Conservation (phyloP, 2,888 invertebrate species). For the Hemicrepidius hirtus region DNA sequence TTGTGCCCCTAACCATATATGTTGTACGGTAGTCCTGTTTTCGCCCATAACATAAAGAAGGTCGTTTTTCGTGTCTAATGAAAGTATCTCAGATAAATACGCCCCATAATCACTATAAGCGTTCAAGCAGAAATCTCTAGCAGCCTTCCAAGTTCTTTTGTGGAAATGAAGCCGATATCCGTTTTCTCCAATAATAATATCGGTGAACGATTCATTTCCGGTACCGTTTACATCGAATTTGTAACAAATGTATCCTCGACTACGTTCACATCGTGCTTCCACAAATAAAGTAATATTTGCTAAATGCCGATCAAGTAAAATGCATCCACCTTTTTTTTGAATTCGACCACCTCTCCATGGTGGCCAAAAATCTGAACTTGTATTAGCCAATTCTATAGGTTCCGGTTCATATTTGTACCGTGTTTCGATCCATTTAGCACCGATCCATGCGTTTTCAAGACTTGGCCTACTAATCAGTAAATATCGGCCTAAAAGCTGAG, state of each 20-base stretch:
- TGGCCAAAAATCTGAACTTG: slow-evolving; percentile 30
- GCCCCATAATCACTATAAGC: background rate
- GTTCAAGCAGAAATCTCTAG: background rate
- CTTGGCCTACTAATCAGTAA: slow-evolving; percentile 73
- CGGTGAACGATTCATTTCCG: background rate
- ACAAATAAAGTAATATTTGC: slow-evolving; percentile 71
- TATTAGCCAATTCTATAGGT: background rate
- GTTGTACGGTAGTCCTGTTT: slow-evolving; percentile 38
- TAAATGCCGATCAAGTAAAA: slow-evolving; percentile 73
- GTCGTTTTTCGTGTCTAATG: background rate
- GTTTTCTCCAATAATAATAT: slow-evolving; percentile 24
- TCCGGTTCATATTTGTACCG: too few species aligned
- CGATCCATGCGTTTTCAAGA: slow-evolving; percentile 76
- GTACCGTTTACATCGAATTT: slow-evolving; percentile 41
- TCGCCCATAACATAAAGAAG: slow-evolving; percentile 45
- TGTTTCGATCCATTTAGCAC: slow-evolving; percentile 68
- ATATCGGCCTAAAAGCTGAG: slow-evolving; percentile 69
- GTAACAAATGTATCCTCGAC: slow-evolving; percentile 74
- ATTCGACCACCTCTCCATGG: slow-evolving; percentile 46
- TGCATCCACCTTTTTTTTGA: slow-evolving; percentile 70
- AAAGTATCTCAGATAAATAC: background rate
- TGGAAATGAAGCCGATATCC: slow-evolving; percentile 40
- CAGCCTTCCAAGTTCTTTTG: background rate
- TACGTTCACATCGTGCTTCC: slow-evolving; percentile 73
- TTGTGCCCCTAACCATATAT: slow-evolving; percentile 43